Evolutionary conservation across 2,888 invertebrate genomes (phyloP).

Genomic region (Anthrax anthrax): DNA sequence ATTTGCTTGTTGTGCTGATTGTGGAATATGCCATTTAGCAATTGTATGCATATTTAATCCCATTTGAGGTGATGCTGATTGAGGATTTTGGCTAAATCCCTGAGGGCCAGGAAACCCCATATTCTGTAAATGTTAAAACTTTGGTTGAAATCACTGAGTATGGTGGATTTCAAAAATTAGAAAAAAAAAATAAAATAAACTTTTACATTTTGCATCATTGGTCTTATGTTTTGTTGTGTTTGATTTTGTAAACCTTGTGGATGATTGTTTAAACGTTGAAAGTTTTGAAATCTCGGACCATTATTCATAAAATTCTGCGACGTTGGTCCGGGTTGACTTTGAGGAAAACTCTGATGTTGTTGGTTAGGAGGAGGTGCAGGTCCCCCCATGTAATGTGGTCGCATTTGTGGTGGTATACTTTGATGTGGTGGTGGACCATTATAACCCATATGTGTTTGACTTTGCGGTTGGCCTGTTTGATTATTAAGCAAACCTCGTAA

Average conservation of each 20-base stretch:
- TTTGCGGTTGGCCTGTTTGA: constrained; percentile 31
- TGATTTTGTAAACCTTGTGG: constrained; percentile 36
- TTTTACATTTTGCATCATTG: constrained; percentile 34
- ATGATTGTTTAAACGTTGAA: constrained; percentile 36
- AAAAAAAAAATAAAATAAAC: too few relatives aligned
- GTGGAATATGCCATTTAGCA: constrained; percentile 62
- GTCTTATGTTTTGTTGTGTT: constrained; percentile 17
- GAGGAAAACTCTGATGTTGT: constrained; percentile 29
- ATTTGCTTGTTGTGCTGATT: constrained; percentile 34
- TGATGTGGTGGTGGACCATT: constrained; percentile 32
- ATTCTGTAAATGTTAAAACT: constrained; percentile 18
- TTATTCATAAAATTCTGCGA: constrained; percentile 35
- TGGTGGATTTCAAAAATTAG: too few relatives aligned
- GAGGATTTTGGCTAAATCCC: constrained; percentile 34
- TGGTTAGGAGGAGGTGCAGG: constrained; percentile 23
- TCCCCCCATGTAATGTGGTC: constrained; percentile 31
- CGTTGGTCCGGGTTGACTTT: constrained; percentile 25
- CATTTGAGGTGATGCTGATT: constrained; percentile 25
- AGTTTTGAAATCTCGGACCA: constrained; percentile 31
- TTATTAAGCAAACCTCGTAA: constrained; percentile 34
- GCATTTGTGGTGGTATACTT: constrained; percentile 29
- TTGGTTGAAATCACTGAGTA: too few relatives aligned
- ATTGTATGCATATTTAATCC: constrained; percentile 27
- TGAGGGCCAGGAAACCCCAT: constrained; percentile 33
- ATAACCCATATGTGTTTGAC: constrained; percentile 29